Conservation (phyloP, 2,797 vertebrate species). For the Microchirus variegatus region DNA sequence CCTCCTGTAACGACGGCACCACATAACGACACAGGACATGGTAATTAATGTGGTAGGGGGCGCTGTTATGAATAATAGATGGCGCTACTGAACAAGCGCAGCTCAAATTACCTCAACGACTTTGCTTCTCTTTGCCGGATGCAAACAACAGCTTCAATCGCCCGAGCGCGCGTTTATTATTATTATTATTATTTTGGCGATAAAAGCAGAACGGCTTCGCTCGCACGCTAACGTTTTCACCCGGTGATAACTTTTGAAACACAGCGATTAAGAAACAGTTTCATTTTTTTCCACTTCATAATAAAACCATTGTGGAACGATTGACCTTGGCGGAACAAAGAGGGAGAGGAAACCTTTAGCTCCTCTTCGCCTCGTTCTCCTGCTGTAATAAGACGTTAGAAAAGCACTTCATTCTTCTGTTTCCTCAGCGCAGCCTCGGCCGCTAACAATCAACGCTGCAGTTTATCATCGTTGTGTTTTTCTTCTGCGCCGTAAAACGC, state of each 20-base stretch:
- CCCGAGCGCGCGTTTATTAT: too few species aligned
- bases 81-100: slow-evolving; percentile 37
- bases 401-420: slow-evolving; percentile 38
- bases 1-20: slow-evolving; percentile 36
- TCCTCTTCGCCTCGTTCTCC: slow-evolving; percentile 45
- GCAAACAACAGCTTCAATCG: slow-evolving; percentile 14
- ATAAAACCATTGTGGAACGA: slow-evolving; percentile 61
- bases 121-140: slow-evolving; percentile 2
- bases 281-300: slow-evolving; percentile 55
- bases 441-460: slow-evolving; percentile 41
- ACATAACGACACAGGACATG: slow-evolving; percentile 42
- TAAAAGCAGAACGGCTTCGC: slow-evolving; percentile 37
- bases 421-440: slow-evolving; percentile 28
- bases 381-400: slow-evolving; percentile 51
- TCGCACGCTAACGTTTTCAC: slow-evolving; percentile 21
- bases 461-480: slow-evolving; percentile 27
- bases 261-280: slow-evolving; percentile 52
- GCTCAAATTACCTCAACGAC: neutral
- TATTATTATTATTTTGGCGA: slow-evolving; percentile 28
- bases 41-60: slow-evolving; percentile 49
- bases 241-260: slow-evolving; percentile 49
- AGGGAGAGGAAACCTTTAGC: slow-evolving; percentile 21
- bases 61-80: slow-evolving; percentile 50
- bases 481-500: slow-evolving; percentile 11
- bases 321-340: slow-evolving; percentile 66